These are phyloP conservation scores for Apostichopus leukothele DNA, from an alignment of 53 echinoderm and acorn worm genomes.

Conservation along the genomic window DNA sequence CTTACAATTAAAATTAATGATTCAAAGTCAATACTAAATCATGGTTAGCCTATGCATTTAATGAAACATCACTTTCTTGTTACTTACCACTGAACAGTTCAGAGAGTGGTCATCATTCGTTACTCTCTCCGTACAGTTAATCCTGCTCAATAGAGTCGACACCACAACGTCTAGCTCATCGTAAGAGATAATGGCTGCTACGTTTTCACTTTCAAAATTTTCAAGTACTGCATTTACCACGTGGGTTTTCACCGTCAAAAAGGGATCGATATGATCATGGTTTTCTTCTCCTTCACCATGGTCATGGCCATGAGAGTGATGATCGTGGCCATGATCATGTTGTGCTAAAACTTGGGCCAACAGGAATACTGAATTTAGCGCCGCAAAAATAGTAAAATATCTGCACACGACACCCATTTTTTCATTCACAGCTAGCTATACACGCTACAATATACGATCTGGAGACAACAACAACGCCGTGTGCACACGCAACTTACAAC, in stretches of 20 bases:
- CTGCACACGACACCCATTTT: constrained; percentile 45
- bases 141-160: background rate
- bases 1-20: too few relatives aligned
- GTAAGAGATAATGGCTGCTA: constrained; percentile 16
- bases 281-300: background rate
- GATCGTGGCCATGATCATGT: constrained; percentile 11
- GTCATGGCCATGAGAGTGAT: background rate
- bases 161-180: constrained; percentile 1
- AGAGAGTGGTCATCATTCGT: background rate
- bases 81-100: constrained; percentile 17
- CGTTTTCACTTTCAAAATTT: background rate
- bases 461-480: background rate
- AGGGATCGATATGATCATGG: constrained; percentile 27
- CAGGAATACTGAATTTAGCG: constrained; percentile 14
- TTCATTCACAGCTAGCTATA: too few relatives aligned
- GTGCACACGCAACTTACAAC: background rate
- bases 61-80: too few relatives aligned
- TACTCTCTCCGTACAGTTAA: background rate
- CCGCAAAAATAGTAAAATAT: constrained; percentile 26
- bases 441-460: background rate
- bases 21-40: too few relatives aligned
- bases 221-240: background rate
- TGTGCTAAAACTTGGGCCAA: constrained; percentile 1
- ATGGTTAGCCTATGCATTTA: too few relatives aligned
- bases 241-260: constrained; percentile 36